A percentile compares a stretch with the other conserved stretches of the same genome.
Evolutionary conservation across 2,888 invertebrate genomes (phyloP).

Genomic region (Coleophora flavipennella): DNA sequence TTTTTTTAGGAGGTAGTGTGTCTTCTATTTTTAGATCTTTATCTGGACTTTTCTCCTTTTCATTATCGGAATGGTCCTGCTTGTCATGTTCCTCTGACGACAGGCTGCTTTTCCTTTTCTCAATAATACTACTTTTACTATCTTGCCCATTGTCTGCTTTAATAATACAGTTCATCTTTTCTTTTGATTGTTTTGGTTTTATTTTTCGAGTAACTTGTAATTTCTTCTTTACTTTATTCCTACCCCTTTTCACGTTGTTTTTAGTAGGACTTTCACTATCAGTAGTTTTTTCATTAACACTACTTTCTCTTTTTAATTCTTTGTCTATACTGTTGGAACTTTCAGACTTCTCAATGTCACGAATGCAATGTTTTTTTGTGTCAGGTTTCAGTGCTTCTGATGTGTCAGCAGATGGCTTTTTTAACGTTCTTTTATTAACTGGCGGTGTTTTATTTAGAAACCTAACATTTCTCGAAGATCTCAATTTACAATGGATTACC

Average conservation of each 20-base stretch:
- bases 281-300: constrained; percentile 43
- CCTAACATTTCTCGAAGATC: constrained; percentile 41
- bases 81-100: constrained; percentile 57
- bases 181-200: constrained; percentile 38
- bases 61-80: constrained; percentile 34
- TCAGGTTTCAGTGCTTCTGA: constrained; percentile 46
- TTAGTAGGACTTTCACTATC: constrained; percentile 44
- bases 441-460: constrained; percentile 36
- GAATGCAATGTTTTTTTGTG: constrained; percentile 56
- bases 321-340: constrained; percentile 32
- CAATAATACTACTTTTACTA: constrained; percentile 57
- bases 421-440: constrained; percentile 50
- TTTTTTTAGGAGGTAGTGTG: constrained; percentile 52
- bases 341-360: constrained; percentile 45
- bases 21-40: constrained; percentile 48
- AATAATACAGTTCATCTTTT: constrained; percentile 35
- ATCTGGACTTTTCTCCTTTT: constrained; percentile 42
- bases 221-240: constrained; percentile 53
- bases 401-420: constrained; percentile 52
- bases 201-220: constrained; percentile 31
- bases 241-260: constrained; percentile 45
- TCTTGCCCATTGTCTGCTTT: constrained; percentile 49
- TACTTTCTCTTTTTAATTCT: constrained; percentile 35
- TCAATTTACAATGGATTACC: constrained; percentile 25
- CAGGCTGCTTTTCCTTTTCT: constrained; percentile 60